Conservation (phyloP, 2,888 invertebrate genomes). For the Chymomyza fuscimana region DNA sequence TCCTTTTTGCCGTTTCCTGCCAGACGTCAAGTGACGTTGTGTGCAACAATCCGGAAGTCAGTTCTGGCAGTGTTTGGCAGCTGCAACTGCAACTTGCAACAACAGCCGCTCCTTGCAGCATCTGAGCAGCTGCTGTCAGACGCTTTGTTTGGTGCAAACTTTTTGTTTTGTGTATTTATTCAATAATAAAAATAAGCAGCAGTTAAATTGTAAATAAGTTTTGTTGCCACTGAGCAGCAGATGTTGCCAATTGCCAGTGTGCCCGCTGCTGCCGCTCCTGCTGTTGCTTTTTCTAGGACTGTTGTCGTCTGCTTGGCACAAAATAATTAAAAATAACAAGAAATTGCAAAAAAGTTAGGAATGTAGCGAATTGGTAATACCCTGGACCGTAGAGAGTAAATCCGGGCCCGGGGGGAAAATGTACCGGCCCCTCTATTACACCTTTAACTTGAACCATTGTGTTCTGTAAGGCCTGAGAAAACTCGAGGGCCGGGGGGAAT, state of each 20-base stretch:
- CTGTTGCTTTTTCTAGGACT: not conserved
- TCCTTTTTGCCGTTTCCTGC: not conserved
- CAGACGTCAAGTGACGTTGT: slow-evolving; percentile 6
- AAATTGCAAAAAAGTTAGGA: slow-evolving; percentile 10
- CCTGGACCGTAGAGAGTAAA: too few relatives aligned
- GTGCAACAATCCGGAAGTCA: not conserved
- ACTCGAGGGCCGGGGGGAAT: too few relatives aligned
- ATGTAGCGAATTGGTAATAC: slow-evolving; percentile 9
- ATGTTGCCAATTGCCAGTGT: slow-evolving; percentile 28
- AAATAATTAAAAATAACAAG: slow-evolving; percentile 36
- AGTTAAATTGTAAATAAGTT: slow-evolving; percentile 66
- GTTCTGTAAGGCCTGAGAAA: too few relatives aligned
- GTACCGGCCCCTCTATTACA: too few relatives aligned
- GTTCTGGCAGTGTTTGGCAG: not conserved
- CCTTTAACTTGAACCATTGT: too few relatives aligned
- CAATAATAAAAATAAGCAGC: slow-evolving; percentile 58
- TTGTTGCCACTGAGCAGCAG: slow-evolving; percentile 30
- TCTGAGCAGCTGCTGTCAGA: not conserved
- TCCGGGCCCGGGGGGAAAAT: too few relatives aligned
- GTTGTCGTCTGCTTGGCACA: slow-evolving; percentile 7
- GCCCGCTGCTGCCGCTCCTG: slow-evolving; percentile 25
- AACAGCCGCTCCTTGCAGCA: slow-evolving; percentile 30
- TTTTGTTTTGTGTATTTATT: slow-evolving; percentile 56
- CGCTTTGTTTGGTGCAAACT: slow-evolving; percentile 22
- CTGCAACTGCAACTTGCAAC: slow-evolving; percentile 17